These are phyloP conservation scores for Sebastes fasciatus DNA, from an alignment of 2,113 vertebrate genomes.

Conservation along the genomic window DNA sequence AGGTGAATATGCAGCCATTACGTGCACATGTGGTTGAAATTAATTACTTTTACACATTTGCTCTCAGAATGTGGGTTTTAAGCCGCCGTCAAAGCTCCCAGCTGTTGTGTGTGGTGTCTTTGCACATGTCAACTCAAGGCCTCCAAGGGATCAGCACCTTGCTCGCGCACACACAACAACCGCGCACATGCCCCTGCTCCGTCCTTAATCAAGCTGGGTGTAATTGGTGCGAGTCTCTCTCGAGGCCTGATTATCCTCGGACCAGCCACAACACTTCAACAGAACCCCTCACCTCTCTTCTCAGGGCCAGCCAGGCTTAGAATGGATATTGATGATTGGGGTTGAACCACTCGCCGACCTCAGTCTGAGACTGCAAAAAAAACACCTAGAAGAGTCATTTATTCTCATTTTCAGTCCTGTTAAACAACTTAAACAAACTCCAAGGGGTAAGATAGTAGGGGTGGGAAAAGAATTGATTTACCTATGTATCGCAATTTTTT, in stretches of 20 bases:
- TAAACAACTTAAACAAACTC: not conserved
- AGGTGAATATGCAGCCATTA: slow-evolving; percentile 17
- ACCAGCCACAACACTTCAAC: slow-evolving; percentile 47
- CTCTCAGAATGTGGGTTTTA: slow-evolving; percentile 49
- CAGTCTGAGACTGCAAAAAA: not conserved
- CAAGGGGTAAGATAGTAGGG: no score
- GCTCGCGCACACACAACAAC: not conserved
- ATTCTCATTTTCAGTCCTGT: not conserved
- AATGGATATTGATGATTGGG: slow-evolving; percentile 35
- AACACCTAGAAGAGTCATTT: not conserved
- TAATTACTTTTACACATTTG: slow-evolving; percentile 59
- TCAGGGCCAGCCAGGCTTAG: slow-evolving; percentile 4
- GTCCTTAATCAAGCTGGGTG: slow-evolving; percentile 55
- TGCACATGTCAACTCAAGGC: slow-evolving; percentile 28
- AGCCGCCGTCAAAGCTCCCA: slow-evolving; percentile 42
- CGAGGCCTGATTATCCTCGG: slow-evolving; percentile 42
- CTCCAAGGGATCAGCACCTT: slow-evolving; percentile 24
- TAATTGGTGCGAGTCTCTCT: slow-evolving; percentile 51
- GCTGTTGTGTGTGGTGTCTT: slow-evolving; percentile 52
- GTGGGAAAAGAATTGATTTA: no score
- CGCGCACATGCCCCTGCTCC: not conserved
- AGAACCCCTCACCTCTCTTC: slow-evolving; percentile 42
- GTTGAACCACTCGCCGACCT: slow-evolving; percentile 24
- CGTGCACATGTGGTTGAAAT: slow-evolving; percentile 45
- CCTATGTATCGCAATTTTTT: no score